Evolutionary conservation across 1,140 invertebrate genomes (phyloP).

Genomic region (Drosophila tani): DNA sequence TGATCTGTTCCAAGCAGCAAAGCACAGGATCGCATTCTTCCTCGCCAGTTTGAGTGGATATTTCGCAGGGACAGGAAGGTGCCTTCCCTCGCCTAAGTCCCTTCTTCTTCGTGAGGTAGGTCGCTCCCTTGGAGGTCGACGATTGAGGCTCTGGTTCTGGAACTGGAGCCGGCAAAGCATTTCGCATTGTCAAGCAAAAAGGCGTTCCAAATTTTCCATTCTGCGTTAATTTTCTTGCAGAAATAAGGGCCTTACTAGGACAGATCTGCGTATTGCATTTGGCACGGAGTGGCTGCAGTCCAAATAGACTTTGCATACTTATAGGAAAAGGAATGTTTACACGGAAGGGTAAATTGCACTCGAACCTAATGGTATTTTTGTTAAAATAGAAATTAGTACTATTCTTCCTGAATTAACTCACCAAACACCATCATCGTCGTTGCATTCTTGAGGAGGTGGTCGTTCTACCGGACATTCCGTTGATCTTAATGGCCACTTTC

Average conservation of each 20-base stretch:
- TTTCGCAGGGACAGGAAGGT: constrained; percentile 8
- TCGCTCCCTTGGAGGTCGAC: not conserved
- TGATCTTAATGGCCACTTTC: not conserved
- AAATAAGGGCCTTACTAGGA: not conserved
- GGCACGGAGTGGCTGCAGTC: not conserved
- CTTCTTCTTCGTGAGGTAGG: not conserved
- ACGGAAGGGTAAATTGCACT: constrained; percentile 62
- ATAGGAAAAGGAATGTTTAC: constrained; percentile 48
- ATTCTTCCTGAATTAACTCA: no score
- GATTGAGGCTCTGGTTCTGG: not conserved
- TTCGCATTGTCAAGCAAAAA: constrained; percentile 15
- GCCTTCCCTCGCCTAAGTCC: not conserved
- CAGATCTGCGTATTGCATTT: not conserved
- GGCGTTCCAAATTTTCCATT: not conserved
- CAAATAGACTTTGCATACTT: constrained; percentile 17
- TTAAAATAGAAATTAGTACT: no score
- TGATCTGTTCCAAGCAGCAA: constrained; percentile 21
- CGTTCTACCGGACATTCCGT: not conserved
- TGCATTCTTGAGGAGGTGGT: not conserved
- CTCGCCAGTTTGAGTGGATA: constrained; percentile 26
- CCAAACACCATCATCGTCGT: constrained; percentile 30
- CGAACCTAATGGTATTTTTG: constrained; percentile 35
- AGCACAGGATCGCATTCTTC: constrained; percentile 11
- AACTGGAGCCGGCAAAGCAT: not conserved
- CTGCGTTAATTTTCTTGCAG: not conserved